Evolutionary conservation across 2,113 vertebrate genomes (phyloP).

Genomic region (Nibea albiflora): DNA sequence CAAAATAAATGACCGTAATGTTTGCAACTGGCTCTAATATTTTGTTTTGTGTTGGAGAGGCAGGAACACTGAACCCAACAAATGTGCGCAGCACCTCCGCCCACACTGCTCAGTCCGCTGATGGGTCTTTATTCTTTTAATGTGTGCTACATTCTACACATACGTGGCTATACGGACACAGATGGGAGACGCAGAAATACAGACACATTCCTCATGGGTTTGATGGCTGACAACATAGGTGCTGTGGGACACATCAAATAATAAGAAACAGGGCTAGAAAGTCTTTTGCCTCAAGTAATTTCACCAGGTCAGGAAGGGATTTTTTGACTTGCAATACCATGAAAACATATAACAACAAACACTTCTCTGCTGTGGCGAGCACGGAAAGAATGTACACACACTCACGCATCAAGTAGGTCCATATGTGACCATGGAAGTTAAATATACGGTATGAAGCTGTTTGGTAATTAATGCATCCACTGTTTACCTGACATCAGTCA

Average conservation of each 20-base stretch:
- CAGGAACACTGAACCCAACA: background rate
- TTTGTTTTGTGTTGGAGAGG: background rate
- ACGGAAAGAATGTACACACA: constrained; percentile 9
- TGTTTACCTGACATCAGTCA: constrained; percentile 22
- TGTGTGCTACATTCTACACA: constrained; percentile 11
- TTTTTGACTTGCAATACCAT: background rate
- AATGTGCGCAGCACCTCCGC: background rate
- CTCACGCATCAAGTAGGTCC: constrained; percentile 15
- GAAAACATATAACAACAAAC: constrained; percentile 25
- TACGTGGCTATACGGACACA: background rate
- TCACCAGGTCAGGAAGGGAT: background rate
- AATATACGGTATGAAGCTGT: constrained; percentile 12
- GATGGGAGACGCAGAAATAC: constrained; percentile 7
- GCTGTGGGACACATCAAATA: constrained; percentile 28
- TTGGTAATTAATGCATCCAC: background rate
- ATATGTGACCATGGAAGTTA: constrained; percentile 11
- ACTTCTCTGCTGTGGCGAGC: background rate
- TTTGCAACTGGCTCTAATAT: background rate
- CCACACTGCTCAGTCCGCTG: background rate
- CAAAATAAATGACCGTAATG: background rate
- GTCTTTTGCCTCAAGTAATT: constrained; percentile 6
- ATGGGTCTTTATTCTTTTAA: background rate
- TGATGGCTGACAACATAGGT: background rate
- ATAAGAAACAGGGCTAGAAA: background rate
- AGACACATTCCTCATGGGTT: constrained; percentile 4